Conservation (phyloP, 2,888 invertebrate species). For the Cylindroiulus punctatus region DNA sequence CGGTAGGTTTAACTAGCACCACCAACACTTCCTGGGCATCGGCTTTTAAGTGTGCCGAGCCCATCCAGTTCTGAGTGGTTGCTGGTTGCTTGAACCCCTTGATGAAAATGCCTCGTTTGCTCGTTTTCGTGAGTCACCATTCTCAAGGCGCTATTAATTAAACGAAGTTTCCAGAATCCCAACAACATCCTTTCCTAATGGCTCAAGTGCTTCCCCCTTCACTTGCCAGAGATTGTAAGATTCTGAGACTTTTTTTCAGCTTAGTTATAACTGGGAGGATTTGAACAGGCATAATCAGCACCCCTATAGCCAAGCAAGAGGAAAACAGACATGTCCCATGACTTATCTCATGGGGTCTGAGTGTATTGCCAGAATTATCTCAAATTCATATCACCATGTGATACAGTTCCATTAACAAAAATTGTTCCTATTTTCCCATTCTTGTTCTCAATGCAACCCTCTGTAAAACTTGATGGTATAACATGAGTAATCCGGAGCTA, state of each 20-base stretch:
- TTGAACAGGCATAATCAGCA: not conserved
- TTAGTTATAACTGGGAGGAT: not conserved
- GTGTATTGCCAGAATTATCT: no score
- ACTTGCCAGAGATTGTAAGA: slow-evolving; percentile 32
- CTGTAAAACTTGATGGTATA: no score
- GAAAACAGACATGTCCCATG: not conserved
- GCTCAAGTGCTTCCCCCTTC: slow-evolving; percentile 34
- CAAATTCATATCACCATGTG: not conserved
- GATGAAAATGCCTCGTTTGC: slow-evolving; percentile 19
- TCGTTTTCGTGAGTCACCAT: slow-evolving; percentile 16
- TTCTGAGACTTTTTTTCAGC: not conserved
- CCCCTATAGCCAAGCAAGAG: not conserved
- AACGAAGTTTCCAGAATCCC: not conserved
- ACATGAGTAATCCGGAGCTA: no score
- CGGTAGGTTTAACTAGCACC: not conserved
- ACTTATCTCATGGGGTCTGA: not conserved
- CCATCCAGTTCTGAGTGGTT: slow-evolving; percentile 21
- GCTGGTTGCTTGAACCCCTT: slow-evolving; percentile 45
- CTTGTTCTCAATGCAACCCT: no score
- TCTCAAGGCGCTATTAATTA: not conserved
- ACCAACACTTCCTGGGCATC: not conserved
- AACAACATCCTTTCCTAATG: slow-evolving; percentile 8
- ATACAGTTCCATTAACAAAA: no score
- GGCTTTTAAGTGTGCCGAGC: not conserved
- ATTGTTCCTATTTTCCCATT: no score